Base-by-base conservation (phyloP, 2,113 vertebrate genomes). In the Seriola rivoliana region DNA sequence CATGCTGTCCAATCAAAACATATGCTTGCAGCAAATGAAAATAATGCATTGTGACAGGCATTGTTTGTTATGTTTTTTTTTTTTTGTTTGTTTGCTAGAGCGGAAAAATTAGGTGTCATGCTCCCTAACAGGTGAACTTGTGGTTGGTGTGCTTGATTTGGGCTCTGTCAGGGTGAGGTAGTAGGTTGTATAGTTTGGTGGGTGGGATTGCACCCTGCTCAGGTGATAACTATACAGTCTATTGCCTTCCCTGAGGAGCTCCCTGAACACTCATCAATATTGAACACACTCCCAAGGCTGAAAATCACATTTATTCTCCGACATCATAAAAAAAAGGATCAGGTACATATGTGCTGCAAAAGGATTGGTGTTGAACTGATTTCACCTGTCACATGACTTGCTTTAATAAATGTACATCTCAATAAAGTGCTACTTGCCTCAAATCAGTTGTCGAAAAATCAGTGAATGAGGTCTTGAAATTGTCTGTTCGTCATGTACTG, bases 131-230 rank as follows among this genome's bases (percentile, higher is more conserved):
- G 71, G 63, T 38, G 38, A 59, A 63, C 9, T 6, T 69, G 66
- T 46, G 76, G 54, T 68, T 46, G 76, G 54, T 68, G 46, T 38
- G 36, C 72, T 76, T 71, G 85, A 85, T 83, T 75, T 78, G 90
- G 93, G 89, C 83, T 90, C 85, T 92, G 65, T 87, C 94, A 93
- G 94, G 96, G 94, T 97, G 97, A 97, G 97, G 97, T 97, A 97
- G 97, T 97, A 97, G 97, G 97, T 97, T 97, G 97, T 97, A 97
- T 97, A 97, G 97, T 97, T 97, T 97, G 95, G 95, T 97, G 96
- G 95, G 95, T 96, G 96, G 96, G 96, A 95, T 92, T 93, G 90
- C 74, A 94, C 95, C 96, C 97, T 95, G 94, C 95, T 96, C 95
- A 95, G 96, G 96, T 96, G 96, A 97, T 97, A 97, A 97, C 97